Percentiles rank a stretch among this genome's conserved stretches.
Conservation (phyloP, 1,140 invertebrate genomes). For the Zaprionus camerounensis region DNA sequence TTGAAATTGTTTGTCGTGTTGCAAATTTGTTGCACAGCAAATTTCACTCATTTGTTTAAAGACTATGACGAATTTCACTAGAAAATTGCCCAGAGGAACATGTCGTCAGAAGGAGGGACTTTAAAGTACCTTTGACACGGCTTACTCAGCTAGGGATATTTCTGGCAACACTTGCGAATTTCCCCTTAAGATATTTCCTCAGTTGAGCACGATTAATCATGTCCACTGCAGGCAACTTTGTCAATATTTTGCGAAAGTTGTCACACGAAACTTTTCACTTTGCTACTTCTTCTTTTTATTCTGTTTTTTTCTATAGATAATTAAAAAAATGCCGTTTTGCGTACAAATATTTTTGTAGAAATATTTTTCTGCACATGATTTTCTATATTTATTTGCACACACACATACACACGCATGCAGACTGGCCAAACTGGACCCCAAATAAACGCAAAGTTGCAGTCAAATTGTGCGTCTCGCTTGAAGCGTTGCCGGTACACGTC, state of each 20-base stretch:
- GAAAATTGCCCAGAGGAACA: conserved; percentile 6
- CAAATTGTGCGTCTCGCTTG: conserved; percentile 74
- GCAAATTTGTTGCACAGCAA: conserved; percentile 75
- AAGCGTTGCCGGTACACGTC: conserved; percentile 59
- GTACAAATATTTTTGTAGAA: conserved; percentile 33
- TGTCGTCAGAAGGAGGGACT: neutral
- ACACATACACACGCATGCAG: conserved; percentile 1
- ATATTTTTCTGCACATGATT: conserved; percentile 32
- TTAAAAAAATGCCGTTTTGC: conserved; percentile 53
- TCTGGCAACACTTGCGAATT: neutral
- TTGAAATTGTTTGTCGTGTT: conserved; percentile 50
- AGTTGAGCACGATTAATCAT: conserved; percentile 28
- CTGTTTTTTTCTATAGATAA: conserved; percentile 29
- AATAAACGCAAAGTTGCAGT: conserved; percentile 37
- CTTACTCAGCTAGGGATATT: neutral
- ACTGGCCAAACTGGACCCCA: conserved; percentile 64
- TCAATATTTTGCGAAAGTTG: conserved; percentile 62
- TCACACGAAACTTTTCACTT: conserved; percentile 54
- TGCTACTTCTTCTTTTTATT: conserved; percentile 14
- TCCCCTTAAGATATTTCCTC: conserved; percentile 10
- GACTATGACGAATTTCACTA: conserved; percentile 13
- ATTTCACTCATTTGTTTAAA: conserved; percentile 65
- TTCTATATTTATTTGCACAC: conserved; percentile 36
- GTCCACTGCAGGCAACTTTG: conserved; percentile 22
- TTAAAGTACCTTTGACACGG: neutral